Evolutionary conservation across 2,888 invertebrate species (phyloP).

Genomic region (Lithophane socia): DNA sequence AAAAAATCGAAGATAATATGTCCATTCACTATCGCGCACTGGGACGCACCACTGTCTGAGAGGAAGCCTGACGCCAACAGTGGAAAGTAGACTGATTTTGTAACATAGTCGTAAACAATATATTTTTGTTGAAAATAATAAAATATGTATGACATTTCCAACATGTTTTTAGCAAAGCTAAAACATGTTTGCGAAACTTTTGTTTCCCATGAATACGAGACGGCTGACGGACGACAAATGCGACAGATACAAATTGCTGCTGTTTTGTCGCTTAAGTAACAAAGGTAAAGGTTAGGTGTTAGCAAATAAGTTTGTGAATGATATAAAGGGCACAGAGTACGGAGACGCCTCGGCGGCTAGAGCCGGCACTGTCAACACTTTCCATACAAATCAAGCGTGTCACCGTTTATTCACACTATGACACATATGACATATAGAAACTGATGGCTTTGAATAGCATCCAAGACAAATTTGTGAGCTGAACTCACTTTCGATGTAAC

Average conservation of each 20-base stretch:
- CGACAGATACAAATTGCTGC: constrained; percentile 27
- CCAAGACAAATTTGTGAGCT: not conserved
- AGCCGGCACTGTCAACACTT: not conserved
- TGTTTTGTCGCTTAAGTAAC: not conserved
- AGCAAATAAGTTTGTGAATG: constrained; percentile 17
- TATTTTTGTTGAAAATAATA: not conserved
- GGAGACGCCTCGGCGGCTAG: not conserved
- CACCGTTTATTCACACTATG: not conserved
- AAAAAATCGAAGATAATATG: no score
- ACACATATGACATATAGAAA: no score
- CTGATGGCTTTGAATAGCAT: no score
- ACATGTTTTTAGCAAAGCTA: not conserved
- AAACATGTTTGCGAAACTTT: not conserved
- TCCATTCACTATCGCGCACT: no score
- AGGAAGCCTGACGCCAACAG: accelerated
- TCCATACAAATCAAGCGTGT: not conserved
- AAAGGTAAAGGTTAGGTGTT: constrained; percentile 17
- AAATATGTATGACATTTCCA: not conserved
- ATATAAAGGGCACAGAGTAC: constrained; percentile 22
- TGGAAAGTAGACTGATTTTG: not conserved
- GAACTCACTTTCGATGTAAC: no score
- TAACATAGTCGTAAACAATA: not conserved
- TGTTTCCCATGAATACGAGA: not conserved
- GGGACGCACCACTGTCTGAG: no score
- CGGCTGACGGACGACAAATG: not conserved